These are phyloP conservation scores for Drosophila kambysellisi DNA, from an alignment of 2,888 invertebrate genomes.

Conservation along the genomic window DNA sequence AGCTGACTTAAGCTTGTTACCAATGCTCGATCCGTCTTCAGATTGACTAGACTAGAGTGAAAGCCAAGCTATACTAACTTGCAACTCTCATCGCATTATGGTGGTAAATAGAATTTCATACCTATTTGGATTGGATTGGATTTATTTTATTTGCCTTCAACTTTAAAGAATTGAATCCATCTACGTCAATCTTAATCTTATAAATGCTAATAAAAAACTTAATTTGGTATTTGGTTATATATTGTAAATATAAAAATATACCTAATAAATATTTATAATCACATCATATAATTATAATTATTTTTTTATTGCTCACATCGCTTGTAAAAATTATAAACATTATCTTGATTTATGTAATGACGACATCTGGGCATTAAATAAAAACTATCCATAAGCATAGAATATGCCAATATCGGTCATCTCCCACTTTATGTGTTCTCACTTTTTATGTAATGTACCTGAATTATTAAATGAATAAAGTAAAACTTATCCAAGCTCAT, in stretches of 20 bases:
- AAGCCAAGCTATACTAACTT: slow-evolving; percentile 15
- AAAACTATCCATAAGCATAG: not conserved
- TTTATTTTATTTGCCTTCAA: not conserved
- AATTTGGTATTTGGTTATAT: not conserved
- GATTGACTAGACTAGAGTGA: slow-evolving; percentile 38
- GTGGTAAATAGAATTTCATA: not conserved
- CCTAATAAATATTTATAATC: not conserved
- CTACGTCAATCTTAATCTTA: not conserved
- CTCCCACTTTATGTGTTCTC: not conserved
- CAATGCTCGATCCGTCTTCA: slow-evolving; percentile 29
- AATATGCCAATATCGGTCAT: not conserved
- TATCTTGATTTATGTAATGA: not conserved
- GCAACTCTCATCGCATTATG: not conserved
- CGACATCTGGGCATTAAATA: not conserved
- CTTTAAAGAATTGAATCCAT: not conserved
- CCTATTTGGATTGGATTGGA: too few species aligned
- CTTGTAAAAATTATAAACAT: too few species aligned
- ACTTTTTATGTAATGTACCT: not conserved
- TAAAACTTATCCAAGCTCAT: not conserved
- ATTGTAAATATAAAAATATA: not conserved
- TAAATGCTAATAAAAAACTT: not conserved
- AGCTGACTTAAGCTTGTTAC: slow-evolving; percentile 52
- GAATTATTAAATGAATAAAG: not conserved
- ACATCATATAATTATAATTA: not conserved
- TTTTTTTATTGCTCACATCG: not conserved